phyloP scores from a whole-genome alignment of 2,888 invertebrate species.

The Acanthosepion pharaonis region DNA sequence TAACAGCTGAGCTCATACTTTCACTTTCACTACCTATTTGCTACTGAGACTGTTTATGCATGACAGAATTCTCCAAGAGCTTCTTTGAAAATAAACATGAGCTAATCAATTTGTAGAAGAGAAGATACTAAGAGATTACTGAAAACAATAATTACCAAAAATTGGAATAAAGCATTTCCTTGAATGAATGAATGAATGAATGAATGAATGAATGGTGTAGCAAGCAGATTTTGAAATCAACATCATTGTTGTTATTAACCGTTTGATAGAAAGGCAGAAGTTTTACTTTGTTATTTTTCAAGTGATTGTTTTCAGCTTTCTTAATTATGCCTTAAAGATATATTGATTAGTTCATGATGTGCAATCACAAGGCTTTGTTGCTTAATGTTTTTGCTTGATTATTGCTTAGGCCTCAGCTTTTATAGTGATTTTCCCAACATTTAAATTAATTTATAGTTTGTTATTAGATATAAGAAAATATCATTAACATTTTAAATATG shows the following conservation, averaged over 20 bases:
- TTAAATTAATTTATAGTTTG: neutral
- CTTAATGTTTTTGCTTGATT: neutral
- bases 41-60: no score
- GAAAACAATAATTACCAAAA: neutral
- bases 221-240: neutral
- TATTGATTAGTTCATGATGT: neutral
- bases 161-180: neutral
- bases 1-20: no score
- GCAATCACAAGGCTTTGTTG: neutral
- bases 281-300: neutral
- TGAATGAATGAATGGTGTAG: neutral
- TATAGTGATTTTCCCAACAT: neutral
- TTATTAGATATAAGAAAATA: neutral
- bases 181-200: no score
- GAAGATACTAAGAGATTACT: neutral
- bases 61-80: no score
- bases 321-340: neutral
- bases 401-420: no score
- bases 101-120: neutral
- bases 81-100: neutral
- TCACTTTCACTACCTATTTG: no score
- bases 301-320: neutral
- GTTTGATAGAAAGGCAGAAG: neutral
- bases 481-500: neutral
- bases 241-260: neutral